phyloP scores from a whole-genome alignment of 2,888 invertebrate species.

The Scrobipalpa costella region DNA sequence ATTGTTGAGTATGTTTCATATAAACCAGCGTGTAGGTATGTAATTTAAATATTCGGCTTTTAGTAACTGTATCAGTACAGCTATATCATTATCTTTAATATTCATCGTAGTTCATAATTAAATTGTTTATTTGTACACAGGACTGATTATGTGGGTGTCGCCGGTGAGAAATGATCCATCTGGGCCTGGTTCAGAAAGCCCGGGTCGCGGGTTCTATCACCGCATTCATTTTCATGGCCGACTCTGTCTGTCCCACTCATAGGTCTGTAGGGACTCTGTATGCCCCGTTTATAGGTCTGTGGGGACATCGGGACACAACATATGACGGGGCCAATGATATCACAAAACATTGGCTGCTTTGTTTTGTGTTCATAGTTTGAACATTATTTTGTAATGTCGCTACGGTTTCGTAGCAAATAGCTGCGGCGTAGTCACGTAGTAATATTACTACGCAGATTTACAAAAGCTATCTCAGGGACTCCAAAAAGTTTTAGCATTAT shows the following conservation, averaged over 20 bases:
- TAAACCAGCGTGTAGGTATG: no score
- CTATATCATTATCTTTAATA: no score
- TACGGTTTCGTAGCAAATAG: background rate
- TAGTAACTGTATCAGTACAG: no score
- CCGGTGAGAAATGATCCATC: background rate
- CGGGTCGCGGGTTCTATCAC: background rate
- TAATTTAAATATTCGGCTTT: no score
- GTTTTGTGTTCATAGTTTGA: no score
- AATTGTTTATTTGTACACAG: no score
- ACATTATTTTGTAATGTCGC: background rate
- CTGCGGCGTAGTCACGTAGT: background rate
- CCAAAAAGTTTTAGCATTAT: no score
- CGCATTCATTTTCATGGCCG: slow-evolving; percentile 12
- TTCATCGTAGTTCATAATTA: no score
- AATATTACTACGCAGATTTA: background rate
- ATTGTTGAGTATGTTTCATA: no score
- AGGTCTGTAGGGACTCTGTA: background rate
- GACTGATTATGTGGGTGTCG: background rate
- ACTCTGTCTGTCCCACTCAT: slow-evolving; percentile 2
- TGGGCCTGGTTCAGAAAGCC: background rate
- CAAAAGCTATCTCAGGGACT: no score
- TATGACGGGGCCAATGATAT: background rate
- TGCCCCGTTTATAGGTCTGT: background rate
- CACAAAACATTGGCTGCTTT: no score
- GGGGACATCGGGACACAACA: background rate